These are phyloP conservation scores for Vipera latastei DNA, from an alignment of 2,797 vertebrate genomes.

Conservation along the genomic window DNA sequence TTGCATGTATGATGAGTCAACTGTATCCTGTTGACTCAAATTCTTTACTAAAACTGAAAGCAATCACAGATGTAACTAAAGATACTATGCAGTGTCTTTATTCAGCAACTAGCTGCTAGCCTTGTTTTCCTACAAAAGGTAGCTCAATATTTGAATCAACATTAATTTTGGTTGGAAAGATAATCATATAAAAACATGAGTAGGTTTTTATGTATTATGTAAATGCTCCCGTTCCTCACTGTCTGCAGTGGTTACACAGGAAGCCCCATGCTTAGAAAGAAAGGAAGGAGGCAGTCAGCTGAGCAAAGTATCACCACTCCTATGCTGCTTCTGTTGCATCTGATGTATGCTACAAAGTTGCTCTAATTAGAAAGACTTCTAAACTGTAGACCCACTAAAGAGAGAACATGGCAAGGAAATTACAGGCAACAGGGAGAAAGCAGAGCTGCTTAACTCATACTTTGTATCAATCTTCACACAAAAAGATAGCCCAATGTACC, in stretches of 20 bases:
- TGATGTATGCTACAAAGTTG: background rate
- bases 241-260: background rate
- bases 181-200: background rate
- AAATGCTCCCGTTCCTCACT: background rate
- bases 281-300: background rate
- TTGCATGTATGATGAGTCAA: background rate
- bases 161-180: background rate
- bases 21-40: background rate
- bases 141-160: background rate
- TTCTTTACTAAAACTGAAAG: background rate
- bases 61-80: background rate
- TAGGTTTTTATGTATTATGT: background rate
- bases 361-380: background rate
- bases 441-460: no score
- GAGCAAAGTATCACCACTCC: background rate
- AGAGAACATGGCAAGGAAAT: no score
- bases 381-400: no score
- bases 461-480: no score
- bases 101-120: conserved; percentile 1
- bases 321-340: background rate
- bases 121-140: background rate
- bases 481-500: no score
- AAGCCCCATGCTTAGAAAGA: background rate
- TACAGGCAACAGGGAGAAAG: no score
- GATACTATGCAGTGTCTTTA: background rate